These are phyloP conservation scores for Pristionchus pacificus DNA, from an alignment of 1,140 invertebrate genomes.

Conservation along the genomic window DNA sequence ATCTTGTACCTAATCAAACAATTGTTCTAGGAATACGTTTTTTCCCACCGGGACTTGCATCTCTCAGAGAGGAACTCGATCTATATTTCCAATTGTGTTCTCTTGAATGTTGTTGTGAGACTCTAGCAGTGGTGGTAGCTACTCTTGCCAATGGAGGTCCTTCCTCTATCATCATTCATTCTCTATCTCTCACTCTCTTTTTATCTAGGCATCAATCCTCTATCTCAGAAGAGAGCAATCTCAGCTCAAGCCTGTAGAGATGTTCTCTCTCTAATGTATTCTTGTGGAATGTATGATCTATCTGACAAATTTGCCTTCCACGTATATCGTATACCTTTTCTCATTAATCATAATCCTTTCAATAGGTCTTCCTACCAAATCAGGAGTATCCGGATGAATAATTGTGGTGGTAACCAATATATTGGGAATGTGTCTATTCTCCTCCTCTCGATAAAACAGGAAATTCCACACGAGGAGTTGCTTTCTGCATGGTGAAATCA, in stretches of 20 bases:
- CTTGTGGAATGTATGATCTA: slow-evolving; percentile 94
- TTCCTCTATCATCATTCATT: not conserved
- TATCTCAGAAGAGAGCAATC: slow-evolving; percentile 82
- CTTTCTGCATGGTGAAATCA: slow-evolving; percentile 72
- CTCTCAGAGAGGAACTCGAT: slow-evolving; percentile 79
- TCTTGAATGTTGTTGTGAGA: slow-evolving; percentile 86
- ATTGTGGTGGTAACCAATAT: slow-evolving; percentile 93
- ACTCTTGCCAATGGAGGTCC: slow-evolving; percentile 84
- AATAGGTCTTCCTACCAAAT: slow-evolving; percentile 87
- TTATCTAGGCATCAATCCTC: slow-evolving; percentile 84
- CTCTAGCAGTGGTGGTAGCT: slow-evolving; percentile 83
- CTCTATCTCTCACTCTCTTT: not conserved
- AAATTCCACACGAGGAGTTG: slow-evolving; percentile 81
- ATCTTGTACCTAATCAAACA: no score
- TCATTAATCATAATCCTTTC: no score
- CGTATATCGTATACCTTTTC: slow-evolving; percentile 60
- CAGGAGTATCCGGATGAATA: slow-evolving; percentile 86
- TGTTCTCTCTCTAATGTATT: slow-evolving; percentile 78
- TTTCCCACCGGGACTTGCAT: slow-evolving; percentile 21
- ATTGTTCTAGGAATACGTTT: slow-evolving; percentile 64
- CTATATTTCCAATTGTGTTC: slow-evolving; percentile 97
- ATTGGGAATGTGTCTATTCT: slow-evolving; percentile 91
- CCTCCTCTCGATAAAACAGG: slow-evolving; percentile 82
- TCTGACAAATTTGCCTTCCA: slow-evolving; percentile 97
- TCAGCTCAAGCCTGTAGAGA: slow-evolving; percentile 60